These are phyloP conservation scores for Reticulitermes lucifugus DNA, from an alignment of 2,888 invertebrate species.

Conservation along the genomic window DNA sequence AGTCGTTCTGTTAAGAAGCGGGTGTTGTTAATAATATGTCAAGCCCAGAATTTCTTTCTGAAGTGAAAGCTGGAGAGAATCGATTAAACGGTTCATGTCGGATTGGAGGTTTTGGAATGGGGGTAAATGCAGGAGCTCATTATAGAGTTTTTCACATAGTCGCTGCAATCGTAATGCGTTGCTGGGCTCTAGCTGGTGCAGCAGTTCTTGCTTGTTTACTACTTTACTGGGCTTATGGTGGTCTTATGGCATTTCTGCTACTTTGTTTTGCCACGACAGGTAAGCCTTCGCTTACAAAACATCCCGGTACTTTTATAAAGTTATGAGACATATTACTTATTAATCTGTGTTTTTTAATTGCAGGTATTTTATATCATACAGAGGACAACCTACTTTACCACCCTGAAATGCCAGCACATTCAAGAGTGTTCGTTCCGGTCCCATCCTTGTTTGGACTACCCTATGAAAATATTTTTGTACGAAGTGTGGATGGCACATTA, in stretches of 20 bases:
- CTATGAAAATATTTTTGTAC: constrained; percentile 84
- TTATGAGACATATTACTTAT: neutral
- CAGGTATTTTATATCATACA: constrained; percentile 85
- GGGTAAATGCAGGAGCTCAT: constrained; percentile 40
- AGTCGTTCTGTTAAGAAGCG: neutral
- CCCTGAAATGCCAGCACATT: constrained; percentile 90
- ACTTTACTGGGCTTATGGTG: constrained; percentile 87
- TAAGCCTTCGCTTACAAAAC: constrained; percentile 60
- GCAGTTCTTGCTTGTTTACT: constrained; percentile 80
- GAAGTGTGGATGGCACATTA: constrained; percentile 80
- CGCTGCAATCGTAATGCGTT: constrained; percentile 67
- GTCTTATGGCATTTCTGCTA: constrained; percentile 76
- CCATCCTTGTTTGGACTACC: constrained; percentile 89
- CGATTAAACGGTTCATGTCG: neutral
- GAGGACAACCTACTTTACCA: constrained; percentile 90
- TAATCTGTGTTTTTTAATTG: neutral
- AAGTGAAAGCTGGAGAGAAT: constrained; percentile 3
- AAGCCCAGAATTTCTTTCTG: neutral
- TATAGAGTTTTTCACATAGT: constrained; percentile 50
- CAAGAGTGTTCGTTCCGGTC: constrained; percentile 87
- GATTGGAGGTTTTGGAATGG: constrained; percentile 27
- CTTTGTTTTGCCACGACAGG: constrained; percentile 79
- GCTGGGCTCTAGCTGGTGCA: constrained; percentile 83
- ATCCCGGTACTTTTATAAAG: neutral
- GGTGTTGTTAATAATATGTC: constrained; percentile 19